A percentile compares a stretch with the other conserved stretches of the same genome.
phyloP scores from a whole-genome alignment of 2,797 vertebrate genomes.

The Chromobotia macracanthus region DNA sequence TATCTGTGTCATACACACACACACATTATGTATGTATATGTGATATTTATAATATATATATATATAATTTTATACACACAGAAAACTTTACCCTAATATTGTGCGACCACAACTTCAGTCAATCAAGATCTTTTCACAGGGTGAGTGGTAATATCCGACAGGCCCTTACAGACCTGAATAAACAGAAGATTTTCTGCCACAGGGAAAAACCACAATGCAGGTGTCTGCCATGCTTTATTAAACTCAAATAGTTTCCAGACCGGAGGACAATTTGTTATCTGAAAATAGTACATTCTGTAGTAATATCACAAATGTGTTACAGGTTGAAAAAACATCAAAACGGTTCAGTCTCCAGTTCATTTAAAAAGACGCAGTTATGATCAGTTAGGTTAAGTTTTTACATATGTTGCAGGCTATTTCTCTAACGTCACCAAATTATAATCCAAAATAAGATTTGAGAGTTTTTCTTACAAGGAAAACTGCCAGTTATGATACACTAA shows the following conservation, averaged over 20 bases:
- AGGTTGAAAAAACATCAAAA: conserved; percentile 56
- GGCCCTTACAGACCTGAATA: no score
- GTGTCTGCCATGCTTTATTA: conserved; percentile 57
- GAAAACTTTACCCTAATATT: conserved; percentile 2
- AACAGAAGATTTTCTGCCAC: conserved; percentile 16
- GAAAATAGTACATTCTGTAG: conserved; percentile 45
- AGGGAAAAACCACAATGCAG: conserved; percentile 49
- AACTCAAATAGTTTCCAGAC: conserved; percentile 58
- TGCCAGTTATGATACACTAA: conserved; percentile 18
- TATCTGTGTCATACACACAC: no score
- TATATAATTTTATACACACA: no score
- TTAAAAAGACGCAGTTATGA: conserved; percentile 48
- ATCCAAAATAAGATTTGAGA: conserved; percentile 17
- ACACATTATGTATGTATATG: no score
- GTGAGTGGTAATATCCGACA: background rate
- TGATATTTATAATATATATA: no score
- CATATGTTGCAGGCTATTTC: conserved; percentile 45
- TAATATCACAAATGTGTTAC: conserved; percentile 58
- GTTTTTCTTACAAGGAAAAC: background rate
- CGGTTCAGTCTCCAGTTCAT: conserved; percentile 46
- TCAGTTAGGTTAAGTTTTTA: conserved; percentile 49
- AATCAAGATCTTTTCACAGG: conserved; percentile 9
- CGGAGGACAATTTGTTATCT: conserved; percentile 52
- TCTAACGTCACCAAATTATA: background rate
- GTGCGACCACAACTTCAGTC: background rate